phyloP scores from a whole-genome alignment of 2,888 invertebrate species.

The Chrysolina americana region DNA sequence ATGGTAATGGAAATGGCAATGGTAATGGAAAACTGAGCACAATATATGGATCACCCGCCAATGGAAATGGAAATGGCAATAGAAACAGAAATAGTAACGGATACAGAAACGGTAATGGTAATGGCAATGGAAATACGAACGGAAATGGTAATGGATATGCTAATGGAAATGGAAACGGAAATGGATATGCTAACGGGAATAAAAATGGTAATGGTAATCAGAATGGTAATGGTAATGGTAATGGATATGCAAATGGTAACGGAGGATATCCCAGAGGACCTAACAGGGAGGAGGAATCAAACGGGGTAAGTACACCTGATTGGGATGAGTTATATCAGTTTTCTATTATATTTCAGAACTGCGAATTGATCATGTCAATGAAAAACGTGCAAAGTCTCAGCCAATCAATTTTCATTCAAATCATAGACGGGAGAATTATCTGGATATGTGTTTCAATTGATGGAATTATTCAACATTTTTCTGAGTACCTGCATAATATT shows the following conservation, averaged over 20 bases:
- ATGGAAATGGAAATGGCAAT: slow-evolving; percentile 37
- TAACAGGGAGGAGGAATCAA: slow-evolving; percentile 46
- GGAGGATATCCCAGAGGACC: slow-evolving; percentile 32
- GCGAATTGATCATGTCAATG: too few relatives aligned
- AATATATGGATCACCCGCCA: slow-evolving; percentile 44
- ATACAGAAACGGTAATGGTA: slow-evolving; percentile 37
- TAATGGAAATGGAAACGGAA: slow-evolving; percentile 44
- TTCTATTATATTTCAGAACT: background rate
- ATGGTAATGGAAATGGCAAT: slow-evolving; percentile 45
- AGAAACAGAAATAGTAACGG: slow-evolving; percentile 47
- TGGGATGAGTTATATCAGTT: background rate
- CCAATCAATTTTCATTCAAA: too few relatives aligned
- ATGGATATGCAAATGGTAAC: slow-evolving; percentile 47
- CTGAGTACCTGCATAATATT: too few relatives aligned
- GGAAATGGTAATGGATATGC: slow-evolving; percentile 41
- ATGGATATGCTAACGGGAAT: slow-evolving; percentile 38
- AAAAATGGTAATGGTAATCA: slow-evolving; percentile 43
- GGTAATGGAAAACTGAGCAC: slow-evolving; percentile 35
- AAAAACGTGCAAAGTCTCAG: too few relatives aligned
- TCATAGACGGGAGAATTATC: too few relatives aligned
- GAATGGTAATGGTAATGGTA: slow-evolving; percentile 41
- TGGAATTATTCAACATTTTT: too few relatives aligned
- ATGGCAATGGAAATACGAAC: slow-evolving; percentile 41
- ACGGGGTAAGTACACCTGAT: slow-evolving; percentile 30
- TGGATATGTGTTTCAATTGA: too few relatives aligned